Evolutionary conservation across 2,113 vertebrate genomes (phyloP).

Genomic region (Egretta garzetta): DNA sequence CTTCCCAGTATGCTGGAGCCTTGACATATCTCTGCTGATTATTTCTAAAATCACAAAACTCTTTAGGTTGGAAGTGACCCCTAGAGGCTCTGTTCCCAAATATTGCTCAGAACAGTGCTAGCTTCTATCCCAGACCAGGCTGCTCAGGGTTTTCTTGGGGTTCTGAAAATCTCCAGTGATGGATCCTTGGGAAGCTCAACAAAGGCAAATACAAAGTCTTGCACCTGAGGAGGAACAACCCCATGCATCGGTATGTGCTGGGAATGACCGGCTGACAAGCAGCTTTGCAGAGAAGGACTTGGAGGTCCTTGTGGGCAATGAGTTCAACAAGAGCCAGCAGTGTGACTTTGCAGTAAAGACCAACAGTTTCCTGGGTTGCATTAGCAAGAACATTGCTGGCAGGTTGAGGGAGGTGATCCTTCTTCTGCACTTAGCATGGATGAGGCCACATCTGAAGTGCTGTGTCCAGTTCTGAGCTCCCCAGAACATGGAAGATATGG

Average conservation of each 20-base stretch:
- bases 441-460: neutral
- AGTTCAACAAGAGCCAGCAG: neutral
- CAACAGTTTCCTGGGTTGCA: neutral
- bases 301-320: neutral
- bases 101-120: neutral
- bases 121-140: neutral
- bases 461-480: neutral
- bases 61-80: neutral
- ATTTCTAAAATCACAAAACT: neutral
- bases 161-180: fast-evolving
- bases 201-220: neutral
- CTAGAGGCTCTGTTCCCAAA: neutral
- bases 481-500: neutral
- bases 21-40: neutral
- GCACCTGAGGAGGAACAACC: neutral
- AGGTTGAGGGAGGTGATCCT: neutral
- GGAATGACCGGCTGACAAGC: neutral
- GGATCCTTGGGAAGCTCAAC: neutral
- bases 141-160: neutral
- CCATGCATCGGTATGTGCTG: neutral
- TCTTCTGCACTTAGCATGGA: neutral
- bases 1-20: neutral
- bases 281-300: neutral
- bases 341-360: neutral
- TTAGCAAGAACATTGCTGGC: neutral